Percentiles rank a stretch among this genome's conserved stretches.
Conservation (phyloP, 2,888 invertebrate species). For the Drosophila paucipuncta region DNA sequence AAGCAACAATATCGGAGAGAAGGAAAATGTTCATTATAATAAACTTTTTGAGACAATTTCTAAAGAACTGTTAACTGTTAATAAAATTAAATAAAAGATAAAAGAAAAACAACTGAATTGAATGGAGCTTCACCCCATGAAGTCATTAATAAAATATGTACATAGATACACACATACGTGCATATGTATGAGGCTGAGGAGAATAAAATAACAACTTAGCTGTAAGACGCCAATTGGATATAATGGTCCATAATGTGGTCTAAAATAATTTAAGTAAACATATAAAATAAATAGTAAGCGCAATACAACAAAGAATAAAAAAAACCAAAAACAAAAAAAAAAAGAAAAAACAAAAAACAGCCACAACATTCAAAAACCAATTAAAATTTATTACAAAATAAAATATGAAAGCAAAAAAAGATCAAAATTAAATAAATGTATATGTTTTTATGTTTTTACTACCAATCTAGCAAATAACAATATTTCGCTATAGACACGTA, state of each 20-base stretch:
- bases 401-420: conserved; percentile 60
- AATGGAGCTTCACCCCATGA: conserved; percentile 41
- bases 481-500: conserved; percentile 7
- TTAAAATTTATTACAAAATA: conserved; percentile 61
- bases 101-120: conserved; percentile 37
- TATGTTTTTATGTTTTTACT: conserved; percentile 44
- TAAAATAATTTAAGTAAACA: conserved; percentile 62
- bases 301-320: conserved; percentile 31
- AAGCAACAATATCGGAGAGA: conserved; percentile 49
- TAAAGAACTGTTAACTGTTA: conserved; percentile 72
- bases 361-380: conserved; percentile 63
- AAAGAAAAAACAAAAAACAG: conserved; percentile 31
- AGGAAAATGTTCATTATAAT: conserved; percentile 60
- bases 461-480: conserved; percentile 16
- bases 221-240: conserved; percentile 68
- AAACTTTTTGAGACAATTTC: conserved; percentile 68
- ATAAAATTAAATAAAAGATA: conserved; percentile 46
- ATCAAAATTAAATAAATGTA: conserved; percentile 37
- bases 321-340: neutral
- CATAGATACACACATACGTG: conserved; percentile 55
- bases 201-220: conserved; percentile 46
- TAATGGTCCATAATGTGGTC: conserved; percentile 60
- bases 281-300: conserved; percentile 45
- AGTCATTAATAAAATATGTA: conserved; percentile 35
- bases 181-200: conserved; percentile 64